A percentile compares a stretch with the other conserved stretches of the same genome.
Evolutionary conservation across 2,797 vertebrate species (phyloP).

Genomic region (Phataginus tetradactyla): DNA sequence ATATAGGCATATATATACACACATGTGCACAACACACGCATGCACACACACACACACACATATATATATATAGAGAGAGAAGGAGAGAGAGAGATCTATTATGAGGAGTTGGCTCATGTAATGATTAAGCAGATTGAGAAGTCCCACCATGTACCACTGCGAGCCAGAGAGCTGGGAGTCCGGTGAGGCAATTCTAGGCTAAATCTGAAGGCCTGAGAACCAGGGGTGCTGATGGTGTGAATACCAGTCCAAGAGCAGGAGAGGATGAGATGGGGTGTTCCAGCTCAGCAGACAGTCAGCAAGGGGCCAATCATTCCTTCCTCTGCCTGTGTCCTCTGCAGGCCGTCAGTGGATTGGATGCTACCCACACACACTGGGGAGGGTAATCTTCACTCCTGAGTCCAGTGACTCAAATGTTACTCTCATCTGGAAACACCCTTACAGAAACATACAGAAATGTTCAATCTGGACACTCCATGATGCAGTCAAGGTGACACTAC

Average conservation of each 20-base stretch:
- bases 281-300: neutral
- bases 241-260: neutral
- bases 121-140: neutral
- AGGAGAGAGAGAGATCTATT: neutral
- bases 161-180: neutral
- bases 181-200: accelerated
- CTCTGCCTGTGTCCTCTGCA: neutral
- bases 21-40: no score
- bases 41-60: no score
- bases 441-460: neutral
- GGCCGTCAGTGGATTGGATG: neutral
- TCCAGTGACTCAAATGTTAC: neutral
- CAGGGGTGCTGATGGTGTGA: neutral
- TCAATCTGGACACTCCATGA: neutral
- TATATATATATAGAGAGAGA: neutral
- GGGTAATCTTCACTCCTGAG: neutral
- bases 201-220: neutral
- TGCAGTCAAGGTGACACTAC: neutral
- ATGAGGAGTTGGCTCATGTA: no score
- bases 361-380: no score
- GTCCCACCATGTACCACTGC: neutral
- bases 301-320: neutral
- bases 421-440: neutral
- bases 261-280: neutral
- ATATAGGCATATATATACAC: neutral